Percentiles rank a stretch among this genome's conserved stretches.
Conservation (phyloP, 35 echinoderm and acorn worm species). For the Strongylocentrotus purpuratus region DNA sequence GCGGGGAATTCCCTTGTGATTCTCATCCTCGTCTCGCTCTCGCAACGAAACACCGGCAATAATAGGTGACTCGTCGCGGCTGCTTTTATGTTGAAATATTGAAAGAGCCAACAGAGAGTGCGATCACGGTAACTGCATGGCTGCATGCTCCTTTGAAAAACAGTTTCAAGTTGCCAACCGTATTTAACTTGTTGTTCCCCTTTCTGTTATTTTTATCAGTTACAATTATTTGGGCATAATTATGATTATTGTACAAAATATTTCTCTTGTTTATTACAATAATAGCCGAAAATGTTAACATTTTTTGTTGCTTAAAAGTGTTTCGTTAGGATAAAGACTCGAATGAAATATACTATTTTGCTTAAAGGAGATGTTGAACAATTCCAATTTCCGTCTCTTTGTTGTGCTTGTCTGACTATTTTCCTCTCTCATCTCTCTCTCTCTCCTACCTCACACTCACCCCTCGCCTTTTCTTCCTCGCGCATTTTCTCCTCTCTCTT, state of each 20-base stretch:
- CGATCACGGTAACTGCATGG: neutral
- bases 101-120: neutral
- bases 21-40: neutral
- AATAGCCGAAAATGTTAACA: no score
- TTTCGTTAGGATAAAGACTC: no score
- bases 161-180: neutral
- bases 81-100: conserved; percentile 13
- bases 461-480: neutral
- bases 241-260: no score
- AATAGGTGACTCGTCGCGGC: neutral
- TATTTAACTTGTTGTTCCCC: neutral
- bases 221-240: no score
- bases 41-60: neutral
- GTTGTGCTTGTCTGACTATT: no score
- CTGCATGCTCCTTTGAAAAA: neutral
- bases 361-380: no score
- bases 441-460: neutral
- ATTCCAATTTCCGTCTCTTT: no score
- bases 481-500: neutral
- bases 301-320: no score
- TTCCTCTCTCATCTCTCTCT: neutral
- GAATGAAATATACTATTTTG: no score
- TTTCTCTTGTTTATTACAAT: no score
- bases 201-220: neutral
- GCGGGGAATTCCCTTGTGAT: neutral